phyloP scores from a whole-genome alignment of 2,797 vertebrate genomes.

The Carapus acus region DNA sequence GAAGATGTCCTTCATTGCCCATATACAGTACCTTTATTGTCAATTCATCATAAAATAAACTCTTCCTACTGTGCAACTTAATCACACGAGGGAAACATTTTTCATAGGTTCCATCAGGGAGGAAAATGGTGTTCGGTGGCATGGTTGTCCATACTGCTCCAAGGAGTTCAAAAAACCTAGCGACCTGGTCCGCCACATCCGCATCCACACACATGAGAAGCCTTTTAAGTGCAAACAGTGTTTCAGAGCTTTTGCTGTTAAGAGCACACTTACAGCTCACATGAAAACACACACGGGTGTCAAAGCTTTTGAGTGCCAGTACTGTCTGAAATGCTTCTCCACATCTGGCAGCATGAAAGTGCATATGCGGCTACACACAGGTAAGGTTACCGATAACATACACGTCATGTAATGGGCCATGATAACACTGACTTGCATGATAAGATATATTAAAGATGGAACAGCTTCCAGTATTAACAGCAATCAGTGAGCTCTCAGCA shows the following conservation, averaged over 20 bases:
- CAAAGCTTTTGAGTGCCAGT: constrained; percentile 95
- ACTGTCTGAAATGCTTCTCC: constrained; percentile 97
- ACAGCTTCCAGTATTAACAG: too few relatives aligned
- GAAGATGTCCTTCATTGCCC: too few relatives aligned
- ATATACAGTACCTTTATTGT: too few relatives aligned
- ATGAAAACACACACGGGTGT: constrained; percentile 97
- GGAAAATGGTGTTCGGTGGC: constrained; percentile 94
- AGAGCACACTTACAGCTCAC: constrained; percentile 97
- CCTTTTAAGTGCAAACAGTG: constrained; percentile 99
- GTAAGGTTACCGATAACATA: constrained; percentile 61
- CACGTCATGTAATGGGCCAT: neutral
- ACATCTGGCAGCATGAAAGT: constrained; percentile 99
- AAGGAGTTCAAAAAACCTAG: constrained; percentile 99
- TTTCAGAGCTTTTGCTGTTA: constrained; percentile 96
- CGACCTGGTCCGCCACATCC: constrained; percentile 95
- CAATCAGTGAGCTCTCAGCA: neutral
- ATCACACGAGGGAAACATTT: neutral
- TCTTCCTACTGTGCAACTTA: neutral
- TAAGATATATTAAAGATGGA: too few relatives aligned
- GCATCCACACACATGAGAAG: constrained; percentile 98
- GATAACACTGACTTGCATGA: too few relatives aligned
- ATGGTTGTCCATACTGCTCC: constrained; percentile 92
- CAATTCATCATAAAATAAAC: too few relatives aligned
- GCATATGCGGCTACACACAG: constrained; percentile 96
- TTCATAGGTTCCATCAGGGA: constrained; percentile 86